Conservation (phyloP, 1,140 invertebrate species). For the Leptopilina clavipes region DNA sequence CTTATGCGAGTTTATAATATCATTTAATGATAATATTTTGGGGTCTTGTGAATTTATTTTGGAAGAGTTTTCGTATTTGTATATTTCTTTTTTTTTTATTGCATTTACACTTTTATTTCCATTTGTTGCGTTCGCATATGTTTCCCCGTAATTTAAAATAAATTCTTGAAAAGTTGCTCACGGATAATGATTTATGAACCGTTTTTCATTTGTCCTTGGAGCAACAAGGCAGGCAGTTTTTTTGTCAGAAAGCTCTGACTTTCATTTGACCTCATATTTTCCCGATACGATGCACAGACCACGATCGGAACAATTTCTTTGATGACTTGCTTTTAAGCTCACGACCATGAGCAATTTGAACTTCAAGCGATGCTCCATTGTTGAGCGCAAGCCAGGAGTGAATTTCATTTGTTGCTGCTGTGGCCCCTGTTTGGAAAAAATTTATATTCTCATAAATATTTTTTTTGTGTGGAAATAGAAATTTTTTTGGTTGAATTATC, state of each 20-base stretch:
- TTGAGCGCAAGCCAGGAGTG: constrained; percentile 71
- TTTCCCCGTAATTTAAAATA: too few species aligned
- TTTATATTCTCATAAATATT: not conserved
- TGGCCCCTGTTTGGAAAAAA: constrained; percentile 52
- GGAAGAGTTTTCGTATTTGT: too few species aligned
- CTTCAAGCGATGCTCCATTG: constrained; percentile 72
- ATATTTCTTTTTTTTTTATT: not conserved
- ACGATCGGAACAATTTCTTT: constrained; percentile 71
- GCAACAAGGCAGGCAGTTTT: constrained; percentile 24
- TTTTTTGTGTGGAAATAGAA: not conserved
- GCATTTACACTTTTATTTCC: not conserved
- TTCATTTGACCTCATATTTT: constrained; percentile 65
- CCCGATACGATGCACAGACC: constrained; percentile 73
- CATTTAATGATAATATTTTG: too few species aligned
- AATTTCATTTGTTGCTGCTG: constrained; percentile 67
- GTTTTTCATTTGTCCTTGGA: constrained; percentile 9
- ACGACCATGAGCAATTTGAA: constrained; percentile 70
- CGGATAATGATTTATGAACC: not conserved
- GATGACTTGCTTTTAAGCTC: constrained; percentile 65
- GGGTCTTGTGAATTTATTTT: too few species aligned
- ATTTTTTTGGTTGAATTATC: too few species aligned
- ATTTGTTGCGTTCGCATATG: not conserved
- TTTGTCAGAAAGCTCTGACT: constrained; percentile 39
- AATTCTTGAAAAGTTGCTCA: too few species aligned
- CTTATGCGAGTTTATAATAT: not conserved